Percentiles rank a stretch among this genome's conserved stretches.
phyloP scores from a whole-genome alignment of 2,113 vertebrate species.

The Callocephalon fimbriatum region DNA sequence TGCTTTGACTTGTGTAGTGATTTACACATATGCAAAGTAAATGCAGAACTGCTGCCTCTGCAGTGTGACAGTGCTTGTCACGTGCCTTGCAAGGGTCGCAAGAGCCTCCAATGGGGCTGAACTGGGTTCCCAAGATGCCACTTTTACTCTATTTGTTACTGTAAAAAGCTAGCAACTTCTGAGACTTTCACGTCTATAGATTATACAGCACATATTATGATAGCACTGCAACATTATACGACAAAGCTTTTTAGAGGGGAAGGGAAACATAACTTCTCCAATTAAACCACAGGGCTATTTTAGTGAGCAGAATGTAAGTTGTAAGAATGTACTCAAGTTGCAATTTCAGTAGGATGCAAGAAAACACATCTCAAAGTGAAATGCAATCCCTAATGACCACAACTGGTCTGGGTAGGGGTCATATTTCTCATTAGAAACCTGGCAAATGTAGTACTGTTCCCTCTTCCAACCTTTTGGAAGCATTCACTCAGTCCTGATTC shows the following conservation, averaged over 20 bases:
- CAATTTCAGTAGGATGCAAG: slow-evolving; percentile 51
- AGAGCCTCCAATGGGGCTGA: neutral
- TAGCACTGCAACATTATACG: neutral
- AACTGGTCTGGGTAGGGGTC: slow-evolving; percentile 47
- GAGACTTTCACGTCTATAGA: neutral
- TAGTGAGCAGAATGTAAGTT: slow-evolving; percentile 35
- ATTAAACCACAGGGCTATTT: slow-evolving; percentile 33
- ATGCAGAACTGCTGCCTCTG: neutral
- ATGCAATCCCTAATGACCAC: slow-evolving; percentile 34
- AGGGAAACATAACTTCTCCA: slow-evolving; percentile 28
- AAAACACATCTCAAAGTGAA: slow-evolving; percentile 48
- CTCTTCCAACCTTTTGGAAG: slow-evolving; percentile 15
- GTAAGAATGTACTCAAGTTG: slow-evolving; percentile 21
- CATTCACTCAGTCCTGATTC: slow-evolving; percentile 8
- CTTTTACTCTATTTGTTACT: neutral
- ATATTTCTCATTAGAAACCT: slow-evolving; percentile 59
- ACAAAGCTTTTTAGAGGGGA: slow-evolving; percentile 5
- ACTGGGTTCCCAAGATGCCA: neutral
- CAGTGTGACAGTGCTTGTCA: neutral
- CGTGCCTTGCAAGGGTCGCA: neutral
- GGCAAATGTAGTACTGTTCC: slow-evolving; percentile 16
- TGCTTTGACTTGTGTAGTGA: neutral
- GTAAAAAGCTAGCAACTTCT: neutral
- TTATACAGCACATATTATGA: neutral
- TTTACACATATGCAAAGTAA: neutral